Evolutionary conservation across 92 coral and sea anemone species (phyloP), one percentile per base, ranked within the genome.

Genomic region (Zoanthus solanderi): DNA sequence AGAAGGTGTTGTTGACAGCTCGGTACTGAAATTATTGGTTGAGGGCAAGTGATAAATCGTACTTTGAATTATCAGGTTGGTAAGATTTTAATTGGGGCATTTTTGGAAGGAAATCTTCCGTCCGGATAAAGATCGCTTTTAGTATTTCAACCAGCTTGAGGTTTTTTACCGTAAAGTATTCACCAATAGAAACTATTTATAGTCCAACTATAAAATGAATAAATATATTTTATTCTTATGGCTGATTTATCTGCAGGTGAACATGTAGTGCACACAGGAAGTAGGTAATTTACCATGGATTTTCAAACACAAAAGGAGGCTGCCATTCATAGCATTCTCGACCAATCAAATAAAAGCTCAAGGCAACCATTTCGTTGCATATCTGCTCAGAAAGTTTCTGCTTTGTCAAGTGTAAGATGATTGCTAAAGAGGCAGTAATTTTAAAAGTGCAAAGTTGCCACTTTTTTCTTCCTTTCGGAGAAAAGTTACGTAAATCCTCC

Each of bases 1-100:
- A 81, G 89, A 69, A 91, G 76, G 86, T 87, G 78, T 72, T 93
- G 94, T 94, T 94, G 98, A 94, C 98, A 94, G 88, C 58, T 66
- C 15, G 45, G 53, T 57, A 81, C 50, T 65, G 46, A 66, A 66
- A 71, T 65, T 66, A 66, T 81, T 81, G 85, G 85, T 68, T 81
- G 29, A 79, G 72, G 28, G 72, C 84, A 79, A 79, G 72, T 18
- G 72, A 79, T 79, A 79, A 81, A 81, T 81, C 75, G 66, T 18
- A 81, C 57, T 47, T 66, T 48, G 75, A 65, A 81, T 65, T 46
- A 46, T 54, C 44, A 81, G 37, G 75, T 42, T 71, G 71, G 75
- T 81, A 66, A 65, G 85, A 67, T 81, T 71, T 66, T 81, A 81
- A 81, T 81, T 81, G 75, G 85, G 28, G 44, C 75, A 81, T 29